Evolutionary conservation across 1,140 invertebrate genomes (phyloP).

Genomic region (Conus ventricosus): DNA sequence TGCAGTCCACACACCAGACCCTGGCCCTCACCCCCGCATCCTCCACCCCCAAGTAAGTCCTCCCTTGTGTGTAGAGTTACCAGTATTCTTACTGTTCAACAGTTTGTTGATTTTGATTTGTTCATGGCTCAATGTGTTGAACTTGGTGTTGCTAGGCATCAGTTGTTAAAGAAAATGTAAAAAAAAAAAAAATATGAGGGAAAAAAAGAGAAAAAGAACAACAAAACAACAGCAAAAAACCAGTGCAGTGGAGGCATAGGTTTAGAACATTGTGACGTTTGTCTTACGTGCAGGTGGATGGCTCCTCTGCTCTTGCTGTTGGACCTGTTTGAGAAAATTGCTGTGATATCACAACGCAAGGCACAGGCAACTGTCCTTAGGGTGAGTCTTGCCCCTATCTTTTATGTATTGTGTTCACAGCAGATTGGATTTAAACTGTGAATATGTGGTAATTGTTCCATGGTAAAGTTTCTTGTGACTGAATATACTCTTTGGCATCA

Average conservation of each 20-base stretch:
- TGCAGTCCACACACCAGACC: conserved; percentile 60
- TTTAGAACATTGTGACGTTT: not conserved
- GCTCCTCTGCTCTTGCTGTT: conserved; percentile 86
- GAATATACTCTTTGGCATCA: too few relatives aligned
- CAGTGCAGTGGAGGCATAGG: too few relatives aligned
- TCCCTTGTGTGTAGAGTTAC: not conserved
- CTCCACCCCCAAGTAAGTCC: conserved; percentile 61
- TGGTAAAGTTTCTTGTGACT: too few relatives aligned
- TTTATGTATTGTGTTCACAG: too few relatives aligned
- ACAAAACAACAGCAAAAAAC: not conserved
- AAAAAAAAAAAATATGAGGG: not conserved
- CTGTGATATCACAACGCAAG: conserved; percentile 83
- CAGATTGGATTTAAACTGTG: too few relatives aligned
- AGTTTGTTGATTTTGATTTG: not conserved
- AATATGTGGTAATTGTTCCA: too few relatives aligned
- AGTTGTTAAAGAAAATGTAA: not conserved
- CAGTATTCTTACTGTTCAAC: not conserved
- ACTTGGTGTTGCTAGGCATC: not conserved
- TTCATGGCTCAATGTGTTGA: not conserved
- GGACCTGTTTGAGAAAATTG: conserved; percentile 88
- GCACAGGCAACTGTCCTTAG: conserved; percentile 80
- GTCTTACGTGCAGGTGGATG: conserved; percentile 82
- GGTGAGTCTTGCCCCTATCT: conserved; percentile 69
- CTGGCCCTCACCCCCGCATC: conserved; percentile 27
- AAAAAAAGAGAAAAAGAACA: too few relatives aligned